A percentile compares a stretch with the other conserved stretches of the same genome.
Conservation (phyloP, 2,797 vertebrate genomes). For the Lepilemur ruficaudatus region DNA sequence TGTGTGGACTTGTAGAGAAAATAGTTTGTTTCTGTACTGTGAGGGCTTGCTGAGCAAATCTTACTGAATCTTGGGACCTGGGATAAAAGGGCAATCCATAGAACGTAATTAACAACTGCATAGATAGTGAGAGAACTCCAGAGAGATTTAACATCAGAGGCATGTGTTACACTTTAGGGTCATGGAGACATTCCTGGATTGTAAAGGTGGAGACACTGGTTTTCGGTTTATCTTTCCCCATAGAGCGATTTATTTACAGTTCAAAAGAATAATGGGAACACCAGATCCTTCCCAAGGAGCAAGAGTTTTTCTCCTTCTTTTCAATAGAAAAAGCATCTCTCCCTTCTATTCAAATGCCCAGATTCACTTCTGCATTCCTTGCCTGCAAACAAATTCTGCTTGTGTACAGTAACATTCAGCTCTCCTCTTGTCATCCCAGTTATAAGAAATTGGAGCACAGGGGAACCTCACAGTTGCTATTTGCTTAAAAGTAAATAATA, state of each 20-base stretch:
- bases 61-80: background rate
- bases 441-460: background rate
- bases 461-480: background rate
- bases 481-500: slow-evolving; percentile 37
- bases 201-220: slow-evolving; percentile 12
- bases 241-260: background rate
- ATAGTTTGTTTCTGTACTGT: background rate
- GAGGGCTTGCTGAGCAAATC: background rate
- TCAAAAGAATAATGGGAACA: background rate
- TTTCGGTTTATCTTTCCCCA: background rate
- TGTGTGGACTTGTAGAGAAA: background rate
- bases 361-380: background rate
- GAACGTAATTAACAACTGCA: background rate
- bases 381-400: background rate
- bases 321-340: background rate
- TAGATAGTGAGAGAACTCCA: slow-evolving; percentile 3
- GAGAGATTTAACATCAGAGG: background rate
- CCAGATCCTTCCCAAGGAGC: background rate
- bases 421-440: background rate
- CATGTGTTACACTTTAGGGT: background rate
- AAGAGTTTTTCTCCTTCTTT: slow-evolving; percentile 6
- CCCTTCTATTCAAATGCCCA: background rate
- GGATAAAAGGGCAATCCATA: background rate
- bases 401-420: background rate
- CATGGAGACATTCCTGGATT: background rate